Percentiles rank a stretch among this genome's conserved stretches.
Evolutionary conservation across 23 tunicate genomes (phyloP).

Genomic region (Aplidium turbinatum): DNA sequence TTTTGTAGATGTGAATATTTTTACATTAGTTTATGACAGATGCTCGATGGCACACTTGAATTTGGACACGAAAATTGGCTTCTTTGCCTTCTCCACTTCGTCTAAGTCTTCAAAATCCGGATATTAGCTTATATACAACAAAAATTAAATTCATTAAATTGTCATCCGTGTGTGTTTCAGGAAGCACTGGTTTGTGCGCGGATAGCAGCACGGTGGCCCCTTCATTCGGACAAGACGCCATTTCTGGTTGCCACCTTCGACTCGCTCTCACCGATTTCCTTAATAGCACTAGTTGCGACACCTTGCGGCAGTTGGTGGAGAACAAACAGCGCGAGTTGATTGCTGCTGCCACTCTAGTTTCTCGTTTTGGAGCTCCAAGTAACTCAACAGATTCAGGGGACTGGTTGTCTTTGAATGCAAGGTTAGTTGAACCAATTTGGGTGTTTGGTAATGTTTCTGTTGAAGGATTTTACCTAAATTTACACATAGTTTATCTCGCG

Average conservation of each 20-base stretch:
- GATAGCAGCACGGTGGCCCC: constrained; percentile 31
- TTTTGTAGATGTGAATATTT: too few relatives aligned
- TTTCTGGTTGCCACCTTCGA: constrained; percentile 57
- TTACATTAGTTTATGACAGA: too few relatives aligned
- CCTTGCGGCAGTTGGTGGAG: constrained; percentile 43
- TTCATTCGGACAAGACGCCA: constrained; percentile 44
- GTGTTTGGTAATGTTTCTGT: too few relatives aligned
- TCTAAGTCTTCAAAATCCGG: too few relatives aligned
- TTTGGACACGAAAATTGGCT: too few relatives aligned
- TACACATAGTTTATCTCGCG: too few relatives aligned
- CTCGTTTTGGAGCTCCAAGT: constrained; percentile 71
- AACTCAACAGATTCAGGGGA: constrained; percentile 22
- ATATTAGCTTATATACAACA: too few relatives aligned
- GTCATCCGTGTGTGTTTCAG: constrained; percentile 7
- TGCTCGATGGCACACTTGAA: too few relatives aligned
- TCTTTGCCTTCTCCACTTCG: too few relatives aligned
- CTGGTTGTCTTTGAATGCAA: constrained; percentile 32
- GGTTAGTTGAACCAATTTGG: constrained; percentile 22
- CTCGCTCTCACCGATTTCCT: constrained; percentile 13
- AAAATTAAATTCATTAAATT: too few relatives aligned
- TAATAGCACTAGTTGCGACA: constrained; percentile 47
- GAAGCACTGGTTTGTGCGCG: constrained; percentile 47
- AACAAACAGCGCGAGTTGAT: constrained; percentile 49
- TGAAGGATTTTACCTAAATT: too few relatives aligned
- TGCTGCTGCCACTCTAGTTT: constrained; percentile 31